phyloP scores from a whole-genome alignment of 1,140 invertebrate species.

The Ladona fulva region DNA sequence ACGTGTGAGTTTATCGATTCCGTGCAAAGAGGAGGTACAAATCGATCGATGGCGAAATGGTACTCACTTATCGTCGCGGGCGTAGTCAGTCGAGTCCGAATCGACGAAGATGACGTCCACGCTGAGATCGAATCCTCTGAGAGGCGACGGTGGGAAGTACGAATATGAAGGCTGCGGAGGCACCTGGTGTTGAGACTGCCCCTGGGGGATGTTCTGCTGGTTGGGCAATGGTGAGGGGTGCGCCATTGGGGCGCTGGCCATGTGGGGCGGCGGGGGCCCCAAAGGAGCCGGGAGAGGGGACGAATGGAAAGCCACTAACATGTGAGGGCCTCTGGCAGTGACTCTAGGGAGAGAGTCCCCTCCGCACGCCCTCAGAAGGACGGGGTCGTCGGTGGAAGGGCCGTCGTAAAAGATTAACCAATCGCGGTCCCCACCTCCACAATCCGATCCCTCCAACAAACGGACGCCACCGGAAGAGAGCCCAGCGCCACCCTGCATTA shows the following conservation, averaged over 20 bases:
- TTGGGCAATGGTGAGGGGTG: slow-evolving; percentile 26
- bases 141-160: slow-evolving; percentile 41
- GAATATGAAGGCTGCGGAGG: not conserved
- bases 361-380: slow-evolving; percentile 78
- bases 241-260: slow-evolving; percentile 21
- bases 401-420: slow-evolving; percentile 81
- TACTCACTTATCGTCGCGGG: slow-evolving; percentile 41
- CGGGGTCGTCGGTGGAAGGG: slow-evolving; percentile 61
- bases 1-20: too few species aligned
- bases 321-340: slow-evolving; percentile 56
- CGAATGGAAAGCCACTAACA: slow-evolving; percentile 66
- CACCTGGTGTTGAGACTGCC: not conserved
- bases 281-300: slow-evolving; percentile 31
- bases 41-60: too few species aligned
- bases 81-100: slow-evolving; percentile 64
- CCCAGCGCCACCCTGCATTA: not conserved
- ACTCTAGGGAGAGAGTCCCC: slow-evolving; percentile 69
- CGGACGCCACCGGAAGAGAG: not conserved
- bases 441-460: slow-evolving; percentile 70
- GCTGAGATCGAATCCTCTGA: slow-evolving; percentile 70
- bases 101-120: slow-evolving; percentile 80
- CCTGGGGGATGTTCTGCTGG: slow-evolving; percentile 62
- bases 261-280: slow-evolving; percentile 29
- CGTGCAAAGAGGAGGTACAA: too few species aligned
- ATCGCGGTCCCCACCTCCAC: slow-evolving; percentile 67